Percentiles rank a stretch among this genome's conserved stretches.
Evolutionary conservation across 2,888 invertebrate species (phyloP).

Genomic region (Alsophila aescularia): DNA sequence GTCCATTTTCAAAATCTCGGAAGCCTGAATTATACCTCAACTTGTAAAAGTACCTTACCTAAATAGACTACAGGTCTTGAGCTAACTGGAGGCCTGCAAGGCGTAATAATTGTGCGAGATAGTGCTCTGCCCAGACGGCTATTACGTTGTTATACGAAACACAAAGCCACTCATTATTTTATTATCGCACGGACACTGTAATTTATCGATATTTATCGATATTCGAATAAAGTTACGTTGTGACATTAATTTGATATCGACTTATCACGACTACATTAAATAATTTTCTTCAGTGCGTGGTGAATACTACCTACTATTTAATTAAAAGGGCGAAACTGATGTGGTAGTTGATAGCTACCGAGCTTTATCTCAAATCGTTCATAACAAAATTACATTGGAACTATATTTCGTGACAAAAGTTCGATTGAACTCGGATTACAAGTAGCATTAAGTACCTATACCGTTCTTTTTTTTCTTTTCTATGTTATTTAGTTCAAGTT

Average conservation of each 20-base stretch:
- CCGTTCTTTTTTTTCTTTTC: too few relatives aligned
- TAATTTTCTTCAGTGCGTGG: slow-evolving; percentile 53
- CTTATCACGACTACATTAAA: slow-evolving; percentile 64
- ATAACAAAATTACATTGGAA: not conserved
- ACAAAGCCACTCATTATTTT: slow-evolving; percentile 63
- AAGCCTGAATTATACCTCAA: not conserved
- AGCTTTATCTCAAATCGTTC: slow-evolving; percentile 7
- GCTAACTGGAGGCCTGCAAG: slow-evolving; percentile 34
- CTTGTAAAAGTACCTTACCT: not conserved
- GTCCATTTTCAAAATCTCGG: too few relatives aligned
- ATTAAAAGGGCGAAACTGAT: slow-evolving; percentile 18
- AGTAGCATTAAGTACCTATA: too few relatives aligned
- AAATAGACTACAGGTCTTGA: not conserved
- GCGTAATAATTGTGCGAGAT: slow-evolving; percentile 54
- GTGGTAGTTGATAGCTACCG: slow-evolving; percentile 6
- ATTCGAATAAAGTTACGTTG: slow-evolving; percentile 46
- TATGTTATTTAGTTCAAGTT: too few relatives aligned
- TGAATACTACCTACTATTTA: slow-evolving; percentile 13
- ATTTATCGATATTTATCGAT: slow-evolving; percentile 51
- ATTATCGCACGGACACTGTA: slow-evolving; percentile 61
- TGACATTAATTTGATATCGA: slow-evolving; percentile 67
- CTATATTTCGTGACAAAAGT: slow-evolving; percentile 14
- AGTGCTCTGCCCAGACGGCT: slow-evolving; percentile 30
- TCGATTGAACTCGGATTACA: not conserved
- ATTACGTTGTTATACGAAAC: slow-evolving; percentile 57